phyloP scores from a whole-genome alignment of 1,140 invertebrate species.

The Zophobas atratus region DNA sequence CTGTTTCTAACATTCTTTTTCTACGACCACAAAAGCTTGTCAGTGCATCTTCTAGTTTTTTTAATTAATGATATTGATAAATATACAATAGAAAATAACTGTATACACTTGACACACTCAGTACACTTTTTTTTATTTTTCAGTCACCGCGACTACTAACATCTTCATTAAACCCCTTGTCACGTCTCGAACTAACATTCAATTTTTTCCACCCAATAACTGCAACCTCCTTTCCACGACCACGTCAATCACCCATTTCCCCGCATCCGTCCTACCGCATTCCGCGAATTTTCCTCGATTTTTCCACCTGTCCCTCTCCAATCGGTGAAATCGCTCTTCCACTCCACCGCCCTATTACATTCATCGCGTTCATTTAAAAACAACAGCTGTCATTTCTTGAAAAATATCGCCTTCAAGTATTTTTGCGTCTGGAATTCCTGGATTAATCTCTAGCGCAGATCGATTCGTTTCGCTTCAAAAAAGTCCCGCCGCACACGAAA shows the following conservation, averaged over 20 bases:
- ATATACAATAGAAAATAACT: no score
- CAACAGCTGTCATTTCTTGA: background rate
- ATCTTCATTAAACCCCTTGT: no score
- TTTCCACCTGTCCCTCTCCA: background rate
- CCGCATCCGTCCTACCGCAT: no score
- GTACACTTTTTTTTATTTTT: background rate
- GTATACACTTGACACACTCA: no score
- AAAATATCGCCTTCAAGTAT: background rate
- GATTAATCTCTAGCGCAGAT: conserved; percentile 12
- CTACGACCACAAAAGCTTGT: no score
- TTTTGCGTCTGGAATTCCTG: conserved; percentile 16
- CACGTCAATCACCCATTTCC: background rate
- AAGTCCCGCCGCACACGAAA: background rate
- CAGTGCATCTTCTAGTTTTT: no score
- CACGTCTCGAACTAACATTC: no score
- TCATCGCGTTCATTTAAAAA: background rate
- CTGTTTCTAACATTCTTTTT: no score
- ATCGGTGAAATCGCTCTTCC: background rate
- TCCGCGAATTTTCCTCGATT: background rate
- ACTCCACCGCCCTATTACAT: background rate
- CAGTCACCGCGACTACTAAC: background rate
- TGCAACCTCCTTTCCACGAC: background rate
- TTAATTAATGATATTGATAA: no score
- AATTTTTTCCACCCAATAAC: no score
- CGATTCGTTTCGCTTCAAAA: conserved; percentile 47